Percentiles rank a stretch among this genome's conserved stretches.
Conservation (phyloP, 2,888 invertebrate genomes). For the Linnaemya vulpina region DNA sequence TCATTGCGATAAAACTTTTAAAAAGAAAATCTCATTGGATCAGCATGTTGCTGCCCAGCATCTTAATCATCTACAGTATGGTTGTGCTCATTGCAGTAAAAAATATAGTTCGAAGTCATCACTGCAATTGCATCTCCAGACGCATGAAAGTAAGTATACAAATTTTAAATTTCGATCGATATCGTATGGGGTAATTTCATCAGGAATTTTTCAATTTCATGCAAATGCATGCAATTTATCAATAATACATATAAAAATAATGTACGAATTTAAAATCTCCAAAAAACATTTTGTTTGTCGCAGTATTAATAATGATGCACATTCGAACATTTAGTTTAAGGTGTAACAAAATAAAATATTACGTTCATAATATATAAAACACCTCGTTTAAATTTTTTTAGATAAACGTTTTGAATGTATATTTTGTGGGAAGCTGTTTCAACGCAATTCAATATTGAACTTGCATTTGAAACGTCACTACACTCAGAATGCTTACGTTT, state of each 20-base stretch:
- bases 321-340: no score
- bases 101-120: constrained; percentile 87
- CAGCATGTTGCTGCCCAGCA: constrained; percentile 87
- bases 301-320: neutral
- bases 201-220: no score
- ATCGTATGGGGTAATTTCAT: no score
- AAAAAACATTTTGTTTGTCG: no score
- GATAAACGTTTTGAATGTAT: constrained; percentile 85
- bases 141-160: constrained; percentile 77
- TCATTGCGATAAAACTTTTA: constrained; percentile 86
- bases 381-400: constrained; percentile 45
- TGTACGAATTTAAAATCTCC: no score
- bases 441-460: constrained; percentile 85
- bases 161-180: no score
- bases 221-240: no score
- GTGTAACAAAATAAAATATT: no score
- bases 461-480: constrained; percentile 85
- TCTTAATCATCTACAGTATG: constrained; percentile 85
- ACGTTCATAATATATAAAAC: no score
- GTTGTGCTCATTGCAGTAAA: constrained; percentile 84
- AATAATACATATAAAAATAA: no score
- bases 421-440: constrained; percentile 86
- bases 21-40: constrained; percentile 85
- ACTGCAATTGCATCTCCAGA: constrained; percentile 86
- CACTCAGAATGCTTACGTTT: constrained; percentile 85